Evolutionary conservation across 2,888 invertebrate species (phyloP).

Genomic region (Steinernema scapterisci): DNA sequence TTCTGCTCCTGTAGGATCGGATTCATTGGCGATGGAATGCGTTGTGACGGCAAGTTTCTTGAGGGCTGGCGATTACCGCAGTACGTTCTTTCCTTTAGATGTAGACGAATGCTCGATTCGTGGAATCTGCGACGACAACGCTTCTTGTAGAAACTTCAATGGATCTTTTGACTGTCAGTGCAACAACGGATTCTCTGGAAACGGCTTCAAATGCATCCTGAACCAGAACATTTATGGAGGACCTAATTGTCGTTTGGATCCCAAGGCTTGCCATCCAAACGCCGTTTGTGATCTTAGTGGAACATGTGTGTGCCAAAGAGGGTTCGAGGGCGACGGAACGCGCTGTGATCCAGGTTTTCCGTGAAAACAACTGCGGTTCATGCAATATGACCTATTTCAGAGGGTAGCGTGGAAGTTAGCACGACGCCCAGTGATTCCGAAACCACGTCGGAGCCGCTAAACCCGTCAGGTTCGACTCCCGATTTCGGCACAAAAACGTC

Average conservation of each 20-base stretch:
- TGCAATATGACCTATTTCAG: not conserved
- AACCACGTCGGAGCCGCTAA: not conserved
- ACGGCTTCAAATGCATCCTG: conserved; percentile 69
- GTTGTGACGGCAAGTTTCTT: conserved; percentile 58
- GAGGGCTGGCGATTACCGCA: not conserved
- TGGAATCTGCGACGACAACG: conserved; percentile 43
- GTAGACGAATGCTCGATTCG: conserved; percentile 44
- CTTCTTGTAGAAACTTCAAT: conserved; percentile 76
- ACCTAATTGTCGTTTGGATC: conserved; percentile 9
- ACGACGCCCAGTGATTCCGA: conserved; percentile 33
- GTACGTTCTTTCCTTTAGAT: conserved; percentile 31
- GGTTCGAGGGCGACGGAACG: not conserved
- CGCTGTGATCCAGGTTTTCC: not conserved
- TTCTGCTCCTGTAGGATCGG: conserved; percentile 82
- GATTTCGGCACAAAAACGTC: not conserved
- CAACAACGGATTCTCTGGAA: conserved; percentile 84
- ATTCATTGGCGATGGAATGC: conserved; percentile 78
- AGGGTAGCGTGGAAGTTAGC: not conserved
- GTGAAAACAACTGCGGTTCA: no score
- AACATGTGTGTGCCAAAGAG: not conserved
- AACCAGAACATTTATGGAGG: not conserved
- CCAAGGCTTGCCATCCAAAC: not conserved
- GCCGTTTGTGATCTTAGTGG: not conserved
- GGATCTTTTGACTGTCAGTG: conserved; percentile 81
- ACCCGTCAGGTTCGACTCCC: not conserved